phyloP scores from a whole-genome alignment of 2,797 vertebrate genomes.

The Myripristis jacobus region DNA sequence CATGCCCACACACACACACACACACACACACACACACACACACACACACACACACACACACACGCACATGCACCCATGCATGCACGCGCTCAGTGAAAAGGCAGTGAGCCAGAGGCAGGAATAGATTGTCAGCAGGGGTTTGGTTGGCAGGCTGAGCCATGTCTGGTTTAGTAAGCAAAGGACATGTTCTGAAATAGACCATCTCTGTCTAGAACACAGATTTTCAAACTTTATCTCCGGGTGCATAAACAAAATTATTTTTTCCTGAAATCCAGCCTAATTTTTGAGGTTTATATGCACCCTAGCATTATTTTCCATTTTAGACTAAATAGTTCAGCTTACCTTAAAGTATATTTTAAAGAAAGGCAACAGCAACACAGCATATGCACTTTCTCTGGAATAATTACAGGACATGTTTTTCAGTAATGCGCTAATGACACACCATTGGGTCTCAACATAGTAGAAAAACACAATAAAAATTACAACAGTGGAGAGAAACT shows the following conservation, averaged over 20 bases:
- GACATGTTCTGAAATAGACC: conserved; percentile 43
- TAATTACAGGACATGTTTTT: not conserved
- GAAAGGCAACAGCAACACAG: not conserved
- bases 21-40: conserved; percentile 5
- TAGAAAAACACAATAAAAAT: not conserved
- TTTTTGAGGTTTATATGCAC: not conserved
- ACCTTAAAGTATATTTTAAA: not conserved
- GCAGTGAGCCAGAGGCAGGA: conserved; percentile 57
- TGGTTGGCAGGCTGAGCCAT: conserved; percentile 49
- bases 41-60: not conserved
- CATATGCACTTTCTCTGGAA: not conserved
- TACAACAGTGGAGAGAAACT: not conserved
- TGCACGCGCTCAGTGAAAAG: conserved; percentile 27
- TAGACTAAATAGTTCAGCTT: not conserved
- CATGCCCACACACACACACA: not conserved
- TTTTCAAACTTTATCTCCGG: conserved; percentile 28
- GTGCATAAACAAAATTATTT: conserved; percentile 4
- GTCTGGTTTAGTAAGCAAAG: conserved; percentile 46
- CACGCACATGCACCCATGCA: conserved; percentile 12
- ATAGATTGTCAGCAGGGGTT: conserved; percentile 64
- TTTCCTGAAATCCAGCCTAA: conserved; percentile 5
- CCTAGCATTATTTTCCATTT: not conserved
- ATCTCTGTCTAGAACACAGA: conserved; percentile 23
- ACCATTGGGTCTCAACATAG: not conserved
- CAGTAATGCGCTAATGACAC: not conserved